Percentiles rank a stretch among this genome's conserved stretches.
phyloP scores from a whole-genome alignment of 2,888 invertebrate species.

The Polydrusus tereticollis region DNA sequence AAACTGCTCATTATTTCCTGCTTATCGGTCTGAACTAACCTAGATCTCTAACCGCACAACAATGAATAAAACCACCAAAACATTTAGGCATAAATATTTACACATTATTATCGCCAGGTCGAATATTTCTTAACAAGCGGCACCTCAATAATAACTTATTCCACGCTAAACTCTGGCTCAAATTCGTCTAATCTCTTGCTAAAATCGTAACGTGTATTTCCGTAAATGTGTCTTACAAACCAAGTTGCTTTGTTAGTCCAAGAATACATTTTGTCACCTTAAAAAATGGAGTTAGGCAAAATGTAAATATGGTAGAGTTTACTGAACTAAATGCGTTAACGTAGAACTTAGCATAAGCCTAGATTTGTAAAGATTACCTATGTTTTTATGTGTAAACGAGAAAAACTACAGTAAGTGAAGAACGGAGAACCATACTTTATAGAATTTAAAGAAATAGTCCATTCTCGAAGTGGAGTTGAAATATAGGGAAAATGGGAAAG shows the following conservation, averaged over 20 bases:
- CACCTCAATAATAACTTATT: slow-evolving; percentile 27
- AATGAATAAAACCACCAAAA: slow-evolving; percentile 10
- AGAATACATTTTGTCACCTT: slow-evolving; percentile 14
- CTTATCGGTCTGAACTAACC: background rate
- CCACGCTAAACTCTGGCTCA: slow-evolving; percentile 13
- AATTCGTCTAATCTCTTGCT: slow-evolving; percentile 32
- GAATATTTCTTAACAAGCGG: slow-evolving; percentile 27
- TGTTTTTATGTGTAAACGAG: no score
- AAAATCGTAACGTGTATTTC: slow-evolving; percentile 38
- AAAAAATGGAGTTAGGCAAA: background rate
- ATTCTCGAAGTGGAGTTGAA: no score
- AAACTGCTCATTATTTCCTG: background rate
- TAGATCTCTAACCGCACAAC: background rate
- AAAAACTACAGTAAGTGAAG: no score
- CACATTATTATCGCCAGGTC: slow-evolving; percentile 27
- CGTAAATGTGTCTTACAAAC: slow-evolving; percentile 32
- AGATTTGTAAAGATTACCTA: no score
- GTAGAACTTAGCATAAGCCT: no score
- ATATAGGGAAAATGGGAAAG: no score
- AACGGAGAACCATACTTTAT: no score
- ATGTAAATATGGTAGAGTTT: background rate
- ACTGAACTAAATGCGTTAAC: no score
- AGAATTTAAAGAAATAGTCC: no score
- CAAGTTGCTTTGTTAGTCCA: slow-evolving; percentile 29
- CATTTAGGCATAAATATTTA: slow-evolving; percentile 17